Conservation (phyloP, 2,888 invertebrate species). For the Dynastes tityus region DNA sequence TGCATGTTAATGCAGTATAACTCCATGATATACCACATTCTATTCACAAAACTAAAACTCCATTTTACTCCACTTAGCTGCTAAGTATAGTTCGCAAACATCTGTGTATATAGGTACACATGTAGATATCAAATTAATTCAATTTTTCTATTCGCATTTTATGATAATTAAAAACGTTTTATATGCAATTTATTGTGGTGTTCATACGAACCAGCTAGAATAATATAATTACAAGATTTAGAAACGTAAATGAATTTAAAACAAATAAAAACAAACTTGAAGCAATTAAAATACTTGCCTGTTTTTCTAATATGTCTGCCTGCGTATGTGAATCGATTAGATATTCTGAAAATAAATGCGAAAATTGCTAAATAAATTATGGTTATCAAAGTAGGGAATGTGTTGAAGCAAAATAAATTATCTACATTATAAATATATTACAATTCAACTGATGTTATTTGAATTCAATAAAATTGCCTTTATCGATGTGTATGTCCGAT, state of each 20-base stretch:
- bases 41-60: no score
- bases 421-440: conserved; percentile 46
- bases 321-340: conserved; percentile 17
- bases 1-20: no score
- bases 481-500: conserved; percentile 38
- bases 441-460: conserved; percentile 42
- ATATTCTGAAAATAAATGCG: conserved; percentile 21
- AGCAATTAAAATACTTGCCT: not conserved
- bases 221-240: not conserved
- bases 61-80: no score
- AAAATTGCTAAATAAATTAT: conserved; percentile 47
- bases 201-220: not conserved
- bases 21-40: no score
- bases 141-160: conserved; percentile 8
- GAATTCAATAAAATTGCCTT: conserved; percentile 50
- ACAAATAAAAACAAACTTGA: not conserved
- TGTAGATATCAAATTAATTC: no score
- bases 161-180: conserved; percentile 32
- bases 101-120: no score
- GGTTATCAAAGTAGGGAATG: conserved; percentile 28
- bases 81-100: no score
- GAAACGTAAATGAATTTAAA: not conserved
- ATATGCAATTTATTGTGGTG: conserved; percentile 2
- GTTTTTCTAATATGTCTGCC: conserved; percentile 5
- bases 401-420: conserved; percentile 49